Conservation (phyloP, 2,797 vertebrate species). For the Apodemus agrarius region DNA sequence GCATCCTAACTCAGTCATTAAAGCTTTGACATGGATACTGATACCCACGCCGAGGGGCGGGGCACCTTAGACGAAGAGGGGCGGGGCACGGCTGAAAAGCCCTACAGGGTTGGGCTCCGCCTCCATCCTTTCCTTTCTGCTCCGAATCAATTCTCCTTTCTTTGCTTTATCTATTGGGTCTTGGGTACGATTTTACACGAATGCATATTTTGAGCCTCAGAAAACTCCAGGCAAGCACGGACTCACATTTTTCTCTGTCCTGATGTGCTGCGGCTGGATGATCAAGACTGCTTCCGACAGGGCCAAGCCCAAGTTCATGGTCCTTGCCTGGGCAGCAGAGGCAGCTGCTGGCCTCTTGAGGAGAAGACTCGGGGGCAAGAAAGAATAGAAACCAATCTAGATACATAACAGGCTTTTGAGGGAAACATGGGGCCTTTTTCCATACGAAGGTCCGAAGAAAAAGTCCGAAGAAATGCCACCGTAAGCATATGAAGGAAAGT, state of each 20-base stretch:
- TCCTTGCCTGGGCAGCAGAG: background rate
- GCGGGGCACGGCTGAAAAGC: background rate
- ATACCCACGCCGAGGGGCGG: background rate
- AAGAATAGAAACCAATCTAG: background rate
- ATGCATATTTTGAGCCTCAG: background rate
- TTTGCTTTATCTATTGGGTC: background rate
- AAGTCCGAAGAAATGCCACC: background rate
- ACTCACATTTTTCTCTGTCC: background rate
- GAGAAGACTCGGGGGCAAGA: background rate
- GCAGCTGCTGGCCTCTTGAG: rapidly evolving
- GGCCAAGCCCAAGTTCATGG: background rate
- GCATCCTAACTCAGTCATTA: background rate
- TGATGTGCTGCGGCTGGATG: background rate
- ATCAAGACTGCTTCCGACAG: background rate
- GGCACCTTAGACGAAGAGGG: background rate
- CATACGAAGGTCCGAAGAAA: background rate
- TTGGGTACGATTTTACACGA: background rate
- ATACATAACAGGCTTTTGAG: background rate
- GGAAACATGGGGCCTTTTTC: background rate
- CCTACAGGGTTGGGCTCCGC: background rate
- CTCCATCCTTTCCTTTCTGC: background rate
- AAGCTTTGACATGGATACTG: background rate
- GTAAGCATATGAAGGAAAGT: constrained; percentile 7
- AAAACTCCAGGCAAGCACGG: background rate
- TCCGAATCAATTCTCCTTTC: background rate